A percentile compares a stretch with the other conserved stretches of the same genome.
Evolutionary conservation across 2,113 vertebrate genomes (phyloP).

Genomic region (Sialia sialis): DNA sequence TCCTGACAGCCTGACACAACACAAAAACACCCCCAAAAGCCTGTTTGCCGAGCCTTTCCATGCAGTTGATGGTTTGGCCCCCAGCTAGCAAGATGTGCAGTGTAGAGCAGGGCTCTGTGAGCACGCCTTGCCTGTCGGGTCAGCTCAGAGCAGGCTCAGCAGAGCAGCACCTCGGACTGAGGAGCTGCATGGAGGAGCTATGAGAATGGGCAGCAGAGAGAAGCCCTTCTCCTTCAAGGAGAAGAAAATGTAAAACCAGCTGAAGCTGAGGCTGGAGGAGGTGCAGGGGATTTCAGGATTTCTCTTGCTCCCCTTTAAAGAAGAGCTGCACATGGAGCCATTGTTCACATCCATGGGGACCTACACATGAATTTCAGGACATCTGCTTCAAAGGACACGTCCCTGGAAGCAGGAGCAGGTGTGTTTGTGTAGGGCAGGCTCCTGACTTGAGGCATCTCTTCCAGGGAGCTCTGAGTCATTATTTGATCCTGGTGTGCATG

Average conservation of each 20-base stretch:
- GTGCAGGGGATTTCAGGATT: neutral
- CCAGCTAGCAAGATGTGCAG: neutral
- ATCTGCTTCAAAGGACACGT: neutral
- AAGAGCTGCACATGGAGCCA: neutral
- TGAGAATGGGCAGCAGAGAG: neutral
- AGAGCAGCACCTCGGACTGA: fast-evolving
- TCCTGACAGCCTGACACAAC: neutral
- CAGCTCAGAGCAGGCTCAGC: neutral
- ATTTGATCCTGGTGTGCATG: neutral
- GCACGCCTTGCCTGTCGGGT: neutral
- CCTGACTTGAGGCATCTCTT: neutral
- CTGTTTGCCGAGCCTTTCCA: neutral
- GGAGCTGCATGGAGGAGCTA: neutral
- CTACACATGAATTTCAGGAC: neutral
- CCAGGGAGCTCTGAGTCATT: constrained; percentile 27
- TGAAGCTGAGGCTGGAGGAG: neutral
- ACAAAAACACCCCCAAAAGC: neutral
- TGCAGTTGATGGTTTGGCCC: neutral
- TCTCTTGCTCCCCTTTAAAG: neutral
- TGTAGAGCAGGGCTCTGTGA: neutral
- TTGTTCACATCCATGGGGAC: neutral
- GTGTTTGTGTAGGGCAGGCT: neutral
- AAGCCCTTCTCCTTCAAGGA: neutral
- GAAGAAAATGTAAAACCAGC: neutral
- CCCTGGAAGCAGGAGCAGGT: neutral